These are phyloP conservation scores for Crenuchus spilurus DNA, from an alignment of 2,797 vertebrate species.

Conservation along the genomic window DNA sequence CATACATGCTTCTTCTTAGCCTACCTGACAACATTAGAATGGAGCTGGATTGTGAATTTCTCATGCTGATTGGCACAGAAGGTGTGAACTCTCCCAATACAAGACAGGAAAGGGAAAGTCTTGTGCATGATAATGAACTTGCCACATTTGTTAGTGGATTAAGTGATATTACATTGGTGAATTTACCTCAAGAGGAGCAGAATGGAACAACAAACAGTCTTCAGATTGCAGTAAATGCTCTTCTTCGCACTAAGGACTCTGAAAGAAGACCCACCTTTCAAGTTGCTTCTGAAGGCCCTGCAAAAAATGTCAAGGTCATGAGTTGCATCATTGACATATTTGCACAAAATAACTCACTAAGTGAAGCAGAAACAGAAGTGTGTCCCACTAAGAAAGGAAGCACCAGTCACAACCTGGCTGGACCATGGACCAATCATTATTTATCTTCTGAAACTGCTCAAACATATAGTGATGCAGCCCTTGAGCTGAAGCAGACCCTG, in stretches of 20 bases:
- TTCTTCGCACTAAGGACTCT: slow-evolving; percentile 67
- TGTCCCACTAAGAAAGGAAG: slow-evolving; percentile 49
- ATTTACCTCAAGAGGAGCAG: slow-evolving; percentile 61
- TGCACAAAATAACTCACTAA: slow-evolving; percentile 17
- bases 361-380: slow-evolving; percentile 14
- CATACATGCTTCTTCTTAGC: slow-evolving; percentile 65
- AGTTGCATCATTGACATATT: slow-evolving; percentile 63
- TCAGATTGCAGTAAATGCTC: slow-evolving; percentile 67
- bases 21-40: slow-evolving; percentile 69
- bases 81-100: slow-evolving; percentile 61
- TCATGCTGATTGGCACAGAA: slow-evolving; percentile 72
- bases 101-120: slow-evolving; percentile 26
- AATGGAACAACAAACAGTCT: slow-evolving; percentile 64
- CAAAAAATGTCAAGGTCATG: slow-evolving; percentile 65
- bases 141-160: slow-evolving; percentile 72
- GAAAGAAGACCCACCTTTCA: slow-evolving; percentile 64
- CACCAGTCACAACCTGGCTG: slow-evolving; percentile 69
- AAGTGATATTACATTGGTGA: slow-evolving; percentile 74
- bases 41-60: slow-evolving; percentile 72
- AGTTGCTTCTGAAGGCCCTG: slow-evolving; percentile 65
- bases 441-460: slow-evolving; percentile 71
- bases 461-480: slow-evolving; percentile 74
- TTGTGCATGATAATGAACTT: slow-evolving; percentile 68
- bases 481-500: slow-evolving; percentile 76
- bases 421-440: slow-evolving; percentile 73